Evolutionary conservation across 2,113 vertebrate species (phyloP), one percentile per base, ranked within the genome.

Genomic region (Bufo gargarizans): DNA sequence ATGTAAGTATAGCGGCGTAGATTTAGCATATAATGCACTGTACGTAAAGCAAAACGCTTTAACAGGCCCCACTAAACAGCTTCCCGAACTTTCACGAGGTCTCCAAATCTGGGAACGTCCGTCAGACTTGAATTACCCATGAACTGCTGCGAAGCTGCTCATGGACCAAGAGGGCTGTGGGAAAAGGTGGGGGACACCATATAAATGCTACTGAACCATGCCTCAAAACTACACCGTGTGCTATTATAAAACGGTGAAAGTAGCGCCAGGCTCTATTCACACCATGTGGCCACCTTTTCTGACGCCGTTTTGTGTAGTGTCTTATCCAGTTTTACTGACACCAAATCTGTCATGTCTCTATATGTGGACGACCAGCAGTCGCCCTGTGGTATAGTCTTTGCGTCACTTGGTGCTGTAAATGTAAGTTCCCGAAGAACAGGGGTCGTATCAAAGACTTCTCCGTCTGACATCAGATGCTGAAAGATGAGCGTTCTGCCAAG

Each of bases 1-100:
- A 67, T 83, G 81, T 82, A 82, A 43, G 65, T 82, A 82, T 17
- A 16, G n/a, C 67, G 14, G 67, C 22, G 4, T 71, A 71, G 67
- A 71, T 56, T 78, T 80, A 16, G 55, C 13, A 43, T 3, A 45
- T 16, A 14, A 17, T 19, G 14, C 71, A 74, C 43, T 12, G 43
- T 17, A 43, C 45, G 0, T 17, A 22, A 74, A 45, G 71, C 43
- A 33, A 71, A 71, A 43, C 33, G 12, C 22, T 43, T 71, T 43
- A 69, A 11, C 71, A 19, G 7, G 45, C 16, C 13, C 69, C 69
- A 45, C 69, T 74, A 43, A 3, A n/a, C 67, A 33, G 22, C 22
- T 33, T 69, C 22, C 65, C 33, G 0, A 71, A 71, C 69, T 71
- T 71, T 13, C 3, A 33, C 10, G 5, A 12, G 67, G 22, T 33